These are phyloP conservation scores for Hemaris fuciformis DNA, from an alignment of 2,888 invertebrate species.

Conservation along the genomic window DNA sequence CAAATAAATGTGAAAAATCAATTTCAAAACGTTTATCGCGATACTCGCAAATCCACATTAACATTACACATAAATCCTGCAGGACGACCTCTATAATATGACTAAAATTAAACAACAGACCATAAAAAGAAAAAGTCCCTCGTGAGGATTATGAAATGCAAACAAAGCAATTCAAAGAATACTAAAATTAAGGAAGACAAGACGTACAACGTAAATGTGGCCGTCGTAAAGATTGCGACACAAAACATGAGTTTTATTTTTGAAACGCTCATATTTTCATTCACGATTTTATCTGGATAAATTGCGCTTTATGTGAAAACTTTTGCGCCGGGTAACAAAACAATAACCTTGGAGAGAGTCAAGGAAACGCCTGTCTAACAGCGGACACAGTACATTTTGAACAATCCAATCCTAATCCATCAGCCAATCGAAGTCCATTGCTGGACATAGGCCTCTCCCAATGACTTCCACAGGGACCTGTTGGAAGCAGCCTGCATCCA, in stretches of 20 bases:
- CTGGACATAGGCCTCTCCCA: no score
- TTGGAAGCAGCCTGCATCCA: no score
- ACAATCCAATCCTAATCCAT: no score
- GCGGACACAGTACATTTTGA: not conserved
- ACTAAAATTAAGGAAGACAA: conserved; percentile 7
- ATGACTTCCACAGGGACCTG: no score
- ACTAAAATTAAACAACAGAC: not conserved
- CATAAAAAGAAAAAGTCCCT: conserved; percentile 3
- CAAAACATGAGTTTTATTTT: conserved; percentile 4
- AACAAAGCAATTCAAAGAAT: not conserved
- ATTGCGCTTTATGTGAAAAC: conserved; percentile 1
- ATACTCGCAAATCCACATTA: not conserved
- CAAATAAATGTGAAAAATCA: not conserved
- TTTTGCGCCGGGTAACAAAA: not conserved
- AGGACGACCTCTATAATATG: not conserved
- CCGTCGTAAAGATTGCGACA: conserved; percentile 1
- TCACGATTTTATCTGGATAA: conserved; percentile 8
- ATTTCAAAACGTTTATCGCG: not conserved
- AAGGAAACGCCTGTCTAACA: not conserved
- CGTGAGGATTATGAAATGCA: not conserved
- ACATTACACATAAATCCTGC: not conserved
- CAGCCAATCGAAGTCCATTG: no score
- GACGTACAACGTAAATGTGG: not conserved
- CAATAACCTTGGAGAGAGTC: not conserved
- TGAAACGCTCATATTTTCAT: conserved; percentile 11